Base-by-base conservation (phyloP, 2,888 invertebrate species). In the Parasteatoda lunata region DNA sequence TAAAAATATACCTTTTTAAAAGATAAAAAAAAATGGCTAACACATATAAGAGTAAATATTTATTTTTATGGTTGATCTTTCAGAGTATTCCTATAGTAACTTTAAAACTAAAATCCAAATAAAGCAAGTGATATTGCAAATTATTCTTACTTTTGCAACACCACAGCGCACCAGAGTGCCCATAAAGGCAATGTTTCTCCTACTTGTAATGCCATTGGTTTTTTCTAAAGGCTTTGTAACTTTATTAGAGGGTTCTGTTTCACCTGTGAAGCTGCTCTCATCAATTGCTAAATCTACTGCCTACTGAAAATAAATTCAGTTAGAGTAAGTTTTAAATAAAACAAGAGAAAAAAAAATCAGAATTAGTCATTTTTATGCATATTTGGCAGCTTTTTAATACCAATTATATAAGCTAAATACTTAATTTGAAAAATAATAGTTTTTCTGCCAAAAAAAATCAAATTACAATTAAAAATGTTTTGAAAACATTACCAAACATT, bases 241-340 rank as follows among this genome's bases (percentile, higher is more conserved):
- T 92, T 97, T 97, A 65, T 93, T 93, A 0, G 96, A 95, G 15
- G 99, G 98, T 91, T 98, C 97, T 0, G 98, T 98, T 93, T 99
- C 99, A 5, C 99, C 99, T 0, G 99, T 99, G 92, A 99, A 98
- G 90, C 98, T 98, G 77, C 98, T 98, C 93, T 99, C 99, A 92
- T 99, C 99, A 73, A 99, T 96, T 4, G 96, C 95, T 89, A 99
- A 93, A 93, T 98, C 98, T 13, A 95, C 95, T 0, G 97, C 95
- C 93, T 94, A 90, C 9, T 91, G 66, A 79, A 76, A 75, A 77
- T 45, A 77, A 77, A 89, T 9, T 80, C 0, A 5, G 13, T 80
- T 54, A 73, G 48, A 71, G n/a, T n/a, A 51, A 9, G 30, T 30
- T 30, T 30, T 30, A 30, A 30, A 30, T 30, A 2, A 30, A 30